Percentiles rank a stretch among this genome's conserved stretches.
Conservation (phyloP, 2,888 invertebrate species). For the Caenorhabditis doughertyi region DNA sequence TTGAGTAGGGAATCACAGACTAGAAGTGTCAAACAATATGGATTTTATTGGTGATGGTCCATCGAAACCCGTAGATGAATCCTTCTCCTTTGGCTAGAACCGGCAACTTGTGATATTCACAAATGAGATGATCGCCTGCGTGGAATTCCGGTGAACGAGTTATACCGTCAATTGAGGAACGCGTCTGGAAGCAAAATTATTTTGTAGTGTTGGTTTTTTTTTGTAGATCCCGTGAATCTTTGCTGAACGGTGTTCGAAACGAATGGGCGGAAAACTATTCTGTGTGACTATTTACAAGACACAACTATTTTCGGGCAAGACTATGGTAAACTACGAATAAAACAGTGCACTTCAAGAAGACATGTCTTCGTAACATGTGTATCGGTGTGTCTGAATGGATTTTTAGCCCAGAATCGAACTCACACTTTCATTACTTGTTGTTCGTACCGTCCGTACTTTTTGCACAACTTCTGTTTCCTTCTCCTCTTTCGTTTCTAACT, state of each 20-base stretch:
- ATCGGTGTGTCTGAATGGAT: not conserved
- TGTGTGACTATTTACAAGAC: no score
- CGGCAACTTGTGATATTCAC: constrained; percentile 57
- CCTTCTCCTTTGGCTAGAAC: constrained; percentile 50
- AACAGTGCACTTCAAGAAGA: no score
- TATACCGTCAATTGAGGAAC: constrained; percentile 40
- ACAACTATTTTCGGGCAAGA: no score
- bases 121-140: constrained; percentile 43
- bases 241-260: not conserved
- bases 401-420: no score
- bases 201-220: not conserved
- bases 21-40: constrained; percentile 50
- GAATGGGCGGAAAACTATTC: no score
- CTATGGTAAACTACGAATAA: no score
- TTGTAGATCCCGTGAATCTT: no score
- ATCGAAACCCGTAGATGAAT: constrained; percentile 64
- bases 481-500: not conserved
- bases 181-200: constrained; percentile 14
- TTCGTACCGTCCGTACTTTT: not conserved
- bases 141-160: constrained; percentile 52
- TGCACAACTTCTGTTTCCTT: not conserved
- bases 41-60: constrained; percentile 45
- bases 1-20: no score
- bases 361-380: no score
- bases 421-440: not conserved